A percentile compares a stretch with the other conserved stretches of the same genome.
phyloP scores from a whole-genome alignment of 2,888 invertebrate species.

The Eudasyphora cyanicolor region DNA sequence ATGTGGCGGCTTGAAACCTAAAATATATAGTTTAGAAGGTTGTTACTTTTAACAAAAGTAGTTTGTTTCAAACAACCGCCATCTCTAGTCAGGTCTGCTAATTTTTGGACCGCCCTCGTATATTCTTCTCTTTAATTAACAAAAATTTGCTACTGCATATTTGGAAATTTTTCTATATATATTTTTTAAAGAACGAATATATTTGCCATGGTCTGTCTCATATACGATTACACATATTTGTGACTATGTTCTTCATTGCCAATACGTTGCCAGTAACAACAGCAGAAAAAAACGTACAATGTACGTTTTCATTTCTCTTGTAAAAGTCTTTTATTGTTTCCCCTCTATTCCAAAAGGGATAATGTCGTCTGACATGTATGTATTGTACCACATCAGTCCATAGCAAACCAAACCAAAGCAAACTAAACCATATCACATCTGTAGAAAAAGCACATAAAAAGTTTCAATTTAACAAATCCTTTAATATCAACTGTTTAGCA shows the following conservation, averaged over 20 bases:
- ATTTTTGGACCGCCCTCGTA: too few relatives aligned
- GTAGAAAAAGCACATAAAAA: constrained; percentile 22
- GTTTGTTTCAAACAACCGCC: too few relatives aligned
- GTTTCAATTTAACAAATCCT: constrained; percentile 59
- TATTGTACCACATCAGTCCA: neutral
- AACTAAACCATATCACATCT: constrained; percentile 33
- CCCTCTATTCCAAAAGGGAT: neutral
- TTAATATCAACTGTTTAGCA: constrained; percentile 55
- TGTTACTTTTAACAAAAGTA: too few relatives aligned
- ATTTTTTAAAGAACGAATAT: too few relatives aligned
- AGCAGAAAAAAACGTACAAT: neutral
- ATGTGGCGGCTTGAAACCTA: too few relatives aligned
- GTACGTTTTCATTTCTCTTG: neutral
- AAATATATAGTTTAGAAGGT: too few relatives aligned
- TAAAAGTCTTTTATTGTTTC: neutral
- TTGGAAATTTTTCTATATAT: too few relatives aligned
- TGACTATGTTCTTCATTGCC: neutral
- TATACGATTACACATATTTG: too few relatives aligned
- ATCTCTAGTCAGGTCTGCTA: too few relatives aligned
- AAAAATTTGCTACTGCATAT: too few relatives aligned
- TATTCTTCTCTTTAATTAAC: too few relatives aligned
- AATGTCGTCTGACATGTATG: constrained; percentile 15
- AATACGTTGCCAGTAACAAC: neutral
- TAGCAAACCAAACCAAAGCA: too few relatives aligned
- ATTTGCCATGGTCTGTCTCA: neutral